Evolutionary conservation across 2,113 vertebrate species (phyloP), one percentile per base, ranked within the genome.

Genomic region (Leuciscus idus): DNA sequence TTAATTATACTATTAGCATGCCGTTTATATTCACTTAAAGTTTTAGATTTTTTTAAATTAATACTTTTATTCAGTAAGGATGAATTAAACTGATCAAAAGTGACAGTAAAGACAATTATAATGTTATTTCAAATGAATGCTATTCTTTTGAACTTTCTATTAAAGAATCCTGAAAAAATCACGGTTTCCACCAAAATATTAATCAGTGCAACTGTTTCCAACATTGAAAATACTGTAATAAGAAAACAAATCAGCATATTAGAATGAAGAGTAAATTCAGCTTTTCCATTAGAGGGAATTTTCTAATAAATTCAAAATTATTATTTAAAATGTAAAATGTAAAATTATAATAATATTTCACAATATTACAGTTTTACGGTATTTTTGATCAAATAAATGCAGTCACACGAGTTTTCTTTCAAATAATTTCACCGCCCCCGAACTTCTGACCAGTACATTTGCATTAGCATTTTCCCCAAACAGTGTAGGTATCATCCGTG

Each of bases 301-400:
- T 70, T 39, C 23, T 2, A 72, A 23, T 17, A 36, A 33, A 33
- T 68, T 68, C 13, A 33, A n/a, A n/a, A n/a, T n/a, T n/a, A n/a
- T n/a, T n/a, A n/a, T n/a, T n/a, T n/a, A n/a, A n/a, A n/a, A n/a
- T n/a, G n/a, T n/a, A n/a, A n/a, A n/a, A n/a, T n/a, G n/a, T n/a
- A 0, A 19, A 33, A 68, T 17, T 66, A 8, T 7, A 68, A 68
- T 68, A 68, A 36, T 3, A 36, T 70, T 70, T 70, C 33, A 23
- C 33, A 21, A 70, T 21, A 33, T 68, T 68, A 6, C 26, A 17
- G 13, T 19, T 68, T 36, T 2, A 70, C 2, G 0, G 8, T 21
- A 72, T 72, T 39, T 72, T 72, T 70, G 17, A 70, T 70, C 9
- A 72, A 39, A 36, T 68, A 68, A 68, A 36, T 68, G 64, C 64